A percentile compares a stretch with the other conserved stretches of the same genome.
Evolutionary conservation across 2,888 invertebrate species (phyloP).

Genomic region (Drosophila longiperda): DNA sequence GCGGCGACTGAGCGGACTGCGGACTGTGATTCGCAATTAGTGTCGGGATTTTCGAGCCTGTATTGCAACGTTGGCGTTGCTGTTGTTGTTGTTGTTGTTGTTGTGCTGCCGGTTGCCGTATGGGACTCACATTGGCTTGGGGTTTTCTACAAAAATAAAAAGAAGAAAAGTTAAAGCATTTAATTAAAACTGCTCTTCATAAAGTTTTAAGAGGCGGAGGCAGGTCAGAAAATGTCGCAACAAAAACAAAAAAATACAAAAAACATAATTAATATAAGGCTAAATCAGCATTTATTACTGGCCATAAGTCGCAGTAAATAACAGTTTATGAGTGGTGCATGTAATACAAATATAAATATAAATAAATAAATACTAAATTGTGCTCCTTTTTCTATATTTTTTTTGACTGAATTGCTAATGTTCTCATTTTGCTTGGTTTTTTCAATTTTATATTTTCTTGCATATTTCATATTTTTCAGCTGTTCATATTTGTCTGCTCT

Average conservation of each 20-base stretch:
- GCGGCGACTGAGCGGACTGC: conserved; percentile 73
- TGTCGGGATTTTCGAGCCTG: conserved; percentile 85
- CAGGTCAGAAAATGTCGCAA: conserved; percentile 24
- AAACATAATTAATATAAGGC: background rate
- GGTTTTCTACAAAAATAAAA: conserved; percentile 86
- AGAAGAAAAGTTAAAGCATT: conserved; percentile 2
- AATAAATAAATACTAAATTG: background rate
- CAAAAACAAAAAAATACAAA: conserved; percentile 31
- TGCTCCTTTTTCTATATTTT: background rate
- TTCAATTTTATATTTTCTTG: background rate
- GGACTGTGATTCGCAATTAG: conserved; percentile 82
- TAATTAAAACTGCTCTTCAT: conserved; percentile 37
- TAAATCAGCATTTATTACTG: background rate
- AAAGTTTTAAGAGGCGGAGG: background rate
- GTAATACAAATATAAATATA: background rate
- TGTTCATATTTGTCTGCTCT: background rate
- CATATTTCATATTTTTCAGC: background rate
- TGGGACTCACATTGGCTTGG: conserved; percentile 86
- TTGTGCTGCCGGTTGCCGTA: conserved; percentile 79
- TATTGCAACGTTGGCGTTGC: conserved; percentile 84
- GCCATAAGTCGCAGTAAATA: background rate
- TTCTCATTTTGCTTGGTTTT: background rate
- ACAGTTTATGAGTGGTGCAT: background rate
- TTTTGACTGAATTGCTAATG: background rate
- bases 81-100: conserved; percentile 68